phyloP scores from a whole-genome alignment of 2,888 invertebrate species.

The Saturnia pavonia region DNA sequence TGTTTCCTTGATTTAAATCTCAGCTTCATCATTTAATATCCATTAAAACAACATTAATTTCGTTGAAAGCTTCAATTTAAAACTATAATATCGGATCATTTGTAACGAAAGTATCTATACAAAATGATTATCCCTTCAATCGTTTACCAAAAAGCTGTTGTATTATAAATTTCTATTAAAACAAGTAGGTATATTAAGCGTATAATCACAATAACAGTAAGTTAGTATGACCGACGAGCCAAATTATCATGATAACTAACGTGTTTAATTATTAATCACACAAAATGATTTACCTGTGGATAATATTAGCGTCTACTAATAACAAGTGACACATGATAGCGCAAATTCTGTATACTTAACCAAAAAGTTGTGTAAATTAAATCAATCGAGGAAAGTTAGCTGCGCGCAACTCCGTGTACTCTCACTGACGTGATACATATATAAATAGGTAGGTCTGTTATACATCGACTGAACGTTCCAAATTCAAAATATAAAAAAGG shows the following conservation, averaged over 20 bases:
- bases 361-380: constrained; percentile 66
- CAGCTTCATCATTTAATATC: constrained; percentile 42
- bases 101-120: constrained; percentile 27
- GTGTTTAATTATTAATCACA: constrained; percentile 60
- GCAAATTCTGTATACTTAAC: constrained; percentile 63
- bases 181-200: constrained; percentile 38
- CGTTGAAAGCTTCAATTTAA: constrained; percentile 39
- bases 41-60: constrained; percentile 46
- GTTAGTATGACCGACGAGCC: constrained; percentile 53
- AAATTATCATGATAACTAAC: constrained; percentile 49
- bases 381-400: constrained; percentile 58
- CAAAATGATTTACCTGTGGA: constrained; percentile 57
- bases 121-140: constrained; percentile 32
- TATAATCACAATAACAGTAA: constrained; percentile 55
- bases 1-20: constrained; percentile 49
- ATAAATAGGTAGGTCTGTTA: constrained; percentile 30
- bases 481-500: background rate
- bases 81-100: constrained; percentile 27
- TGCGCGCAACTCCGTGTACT: constrained; percentile 48
- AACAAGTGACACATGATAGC: constrained; percentile 67
- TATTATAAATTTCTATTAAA: constrained; percentile 40
- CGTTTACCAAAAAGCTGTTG: constrained; percentile 33
- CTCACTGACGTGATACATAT: constrained; percentile 54
- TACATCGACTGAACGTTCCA: background rate
- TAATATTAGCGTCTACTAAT: constrained; percentile 62